Evolutionary conservation across 2,113 vertebrate genomes (phyloP), one percentile per base, ranked within the genome.

Genomic region (Apodemus sylvaticus): DNA sequence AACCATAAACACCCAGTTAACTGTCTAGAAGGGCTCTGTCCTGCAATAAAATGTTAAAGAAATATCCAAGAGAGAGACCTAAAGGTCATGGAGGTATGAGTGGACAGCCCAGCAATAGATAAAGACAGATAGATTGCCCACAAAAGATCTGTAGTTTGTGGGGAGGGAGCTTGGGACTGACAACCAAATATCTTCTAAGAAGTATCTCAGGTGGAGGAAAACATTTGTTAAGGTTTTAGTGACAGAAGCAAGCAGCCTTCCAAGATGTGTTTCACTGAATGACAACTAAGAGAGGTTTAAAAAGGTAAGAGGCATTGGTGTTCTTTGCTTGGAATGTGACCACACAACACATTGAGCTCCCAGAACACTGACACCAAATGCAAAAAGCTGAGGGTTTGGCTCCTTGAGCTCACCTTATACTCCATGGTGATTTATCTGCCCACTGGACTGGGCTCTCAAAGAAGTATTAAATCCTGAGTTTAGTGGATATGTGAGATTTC

Each of bases 101-200:
- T 20, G 78, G 39, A 68, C 24, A 96, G 19, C 13, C 48, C 7
- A 17, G 11, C 45, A 14, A 6, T 22, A 39, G 24, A 68, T 68
- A 7, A 26, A 78, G 39, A 64, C 68, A 95, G 81, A 53, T 3
- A 42, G 39, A 92, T 86, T 29, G 39, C 42, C 64, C 20, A 66
- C 42, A 64, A 82, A 26, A 22, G 20, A 79, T 58, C 1, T 55
- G 48, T 81, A 39, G 3, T 26, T 92, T 78, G 2, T 70, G n/a
- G 29, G 76, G 39, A 48, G 34, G 19, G 26, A 87, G 19, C 48
- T 87, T 90, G 79, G 26, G 11, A 24, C 48, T 92, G 62, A 39
- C 48, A 93, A 79, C 12, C 83, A 77, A 91, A 81, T 66, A 45
- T 66, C 88, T 95, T 51, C 39, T 82, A 68, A 89, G 66, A 87